Evolutionary conservation across 2,888 invertebrate genomes (phyloP).

Genomic region (Crepidodera aurea): DNA sequence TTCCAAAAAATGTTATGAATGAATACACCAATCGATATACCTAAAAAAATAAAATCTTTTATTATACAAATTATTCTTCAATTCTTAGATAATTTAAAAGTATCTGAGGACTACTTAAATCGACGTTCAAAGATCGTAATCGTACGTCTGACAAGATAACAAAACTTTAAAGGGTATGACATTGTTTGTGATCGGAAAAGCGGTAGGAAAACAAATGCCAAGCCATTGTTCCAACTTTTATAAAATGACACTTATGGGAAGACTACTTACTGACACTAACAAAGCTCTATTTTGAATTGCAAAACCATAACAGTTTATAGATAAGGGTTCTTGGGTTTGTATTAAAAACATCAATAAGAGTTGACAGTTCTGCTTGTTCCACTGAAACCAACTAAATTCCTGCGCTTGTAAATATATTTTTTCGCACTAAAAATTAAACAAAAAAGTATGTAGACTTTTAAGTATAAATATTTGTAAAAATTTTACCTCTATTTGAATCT

Average conservation of each 20-base stretch:
- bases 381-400: background rate
- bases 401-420: background rate
- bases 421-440: background rate
- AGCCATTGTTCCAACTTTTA: no score
- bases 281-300: background rate
- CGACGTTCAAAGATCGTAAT: no score
- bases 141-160: no score
- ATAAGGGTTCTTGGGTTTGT: background rate
- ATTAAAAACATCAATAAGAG: background rate
- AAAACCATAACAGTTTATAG: background rate
- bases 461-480: no score
- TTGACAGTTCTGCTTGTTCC: background rate
- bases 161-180: no score
- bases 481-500: background rate
- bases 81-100: no score
- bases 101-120: no score
- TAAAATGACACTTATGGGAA: no score
- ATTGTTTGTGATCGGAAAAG: no score
- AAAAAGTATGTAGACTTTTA: no score
- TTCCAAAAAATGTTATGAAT: background rate
- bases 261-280: background rate
- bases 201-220: no score
- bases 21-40: background rate
- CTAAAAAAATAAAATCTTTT: background rate
- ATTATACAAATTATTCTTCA: no score